Evolutionary conservation across 2,113 vertebrate species (phyloP).

Genomic region (Nipponia nippon): DNA sequence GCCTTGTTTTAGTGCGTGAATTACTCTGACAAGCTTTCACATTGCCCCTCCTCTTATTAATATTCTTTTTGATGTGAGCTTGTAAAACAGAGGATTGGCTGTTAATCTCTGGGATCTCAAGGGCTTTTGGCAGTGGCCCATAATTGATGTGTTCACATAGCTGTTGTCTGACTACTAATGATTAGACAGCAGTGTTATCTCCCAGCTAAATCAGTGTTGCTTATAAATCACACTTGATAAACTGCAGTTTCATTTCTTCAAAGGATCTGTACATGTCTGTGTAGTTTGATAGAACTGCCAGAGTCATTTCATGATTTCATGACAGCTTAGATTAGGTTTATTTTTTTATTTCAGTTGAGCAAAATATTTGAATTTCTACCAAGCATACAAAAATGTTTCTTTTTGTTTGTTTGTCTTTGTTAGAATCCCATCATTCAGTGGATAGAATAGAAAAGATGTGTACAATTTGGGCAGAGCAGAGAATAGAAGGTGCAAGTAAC

Average conservation of each 20-base stretch:
- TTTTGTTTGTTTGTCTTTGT: not conserved
- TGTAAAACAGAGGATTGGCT: constrained; percentile 85
- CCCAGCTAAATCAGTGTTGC: constrained; percentile 77
- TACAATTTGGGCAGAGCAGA: not conserved
- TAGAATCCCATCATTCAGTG: not conserved
- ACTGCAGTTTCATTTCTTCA: constrained; percentile 75
- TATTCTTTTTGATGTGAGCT: constrained; percentile 84
- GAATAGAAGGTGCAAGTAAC: not conserved
- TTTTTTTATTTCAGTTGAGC: constrained; percentile 66
- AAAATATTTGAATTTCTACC: constrained; percentile 58
- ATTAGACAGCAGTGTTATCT: constrained; percentile 81
- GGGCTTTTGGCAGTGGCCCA: constrained; percentile 82
- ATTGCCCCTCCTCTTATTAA: constrained; percentile 80
- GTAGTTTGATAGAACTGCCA: constrained; percentile 64
- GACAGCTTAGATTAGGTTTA: constrained; percentile 67
- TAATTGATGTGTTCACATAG: constrained; percentile 85
- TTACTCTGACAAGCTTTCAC: constrained; percentile 77
- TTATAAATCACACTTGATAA: constrained; percentile 81
- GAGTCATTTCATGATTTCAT: constrained; percentile 63
- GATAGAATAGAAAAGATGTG: not conserved
- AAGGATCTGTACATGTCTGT: constrained; percentile 56
- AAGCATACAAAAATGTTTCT: not conserved
- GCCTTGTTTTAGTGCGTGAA: constrained; percentile 72
- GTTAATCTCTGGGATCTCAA: constrained; percentile 83
- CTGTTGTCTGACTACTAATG: constrained; percentile 83